These are phyloP conservation scores for Larimichthys crocea DNA, from an alignment of 2,113 vertebrate species.

Conservation along the genomic window DNA sequence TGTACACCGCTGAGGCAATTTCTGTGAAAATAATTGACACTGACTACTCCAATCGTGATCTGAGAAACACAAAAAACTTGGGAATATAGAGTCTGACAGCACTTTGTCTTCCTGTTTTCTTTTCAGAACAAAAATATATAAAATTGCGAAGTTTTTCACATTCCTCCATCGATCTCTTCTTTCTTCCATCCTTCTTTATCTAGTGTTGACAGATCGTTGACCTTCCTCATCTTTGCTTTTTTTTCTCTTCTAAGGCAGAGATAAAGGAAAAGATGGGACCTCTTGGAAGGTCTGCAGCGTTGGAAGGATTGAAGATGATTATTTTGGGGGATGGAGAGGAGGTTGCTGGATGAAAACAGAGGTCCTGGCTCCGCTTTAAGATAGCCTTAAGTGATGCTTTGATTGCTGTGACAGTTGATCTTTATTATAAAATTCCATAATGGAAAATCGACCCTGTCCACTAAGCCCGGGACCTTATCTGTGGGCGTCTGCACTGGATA, in stretches of 20 bases:
- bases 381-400: conserved; percentile 71
- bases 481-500: conserved; percentile 43
- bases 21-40: conserved; percentile 13
- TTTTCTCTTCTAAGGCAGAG: conserved; percentile 50
- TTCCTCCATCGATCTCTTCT: conserved; percentile 64
- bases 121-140: conserved; percentile 33
- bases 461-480: conserved; percentile 69
- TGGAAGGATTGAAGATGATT: conserved; percentile 59
- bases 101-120: conserved; percentile 41
- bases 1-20: conserved; percentile 3
- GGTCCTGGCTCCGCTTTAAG: conserved; percentile 65
- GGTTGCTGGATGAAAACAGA: conserved; percentile 59
- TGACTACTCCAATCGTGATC: not conserved
- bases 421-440: conserved; percentile 83
- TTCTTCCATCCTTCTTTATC: conserved; percentile 66
- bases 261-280: conserved; percentile 61
- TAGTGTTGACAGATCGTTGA: conserved; percentile 71
- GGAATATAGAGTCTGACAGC: conserved; percentile 16
- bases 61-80: not conserved
- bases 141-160: conserved; percentile 37
- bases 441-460: conserved; percentile 81
- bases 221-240: conserved; percentile 69
- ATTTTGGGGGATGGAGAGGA: conserved; percentile 49
- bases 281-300: conserved; percentile 46
- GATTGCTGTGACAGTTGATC: conserved; percentile 80